Base-by-base conservation (phyloP, 2,888 invertebrate species). In the Dugesia japonica region DNA sequence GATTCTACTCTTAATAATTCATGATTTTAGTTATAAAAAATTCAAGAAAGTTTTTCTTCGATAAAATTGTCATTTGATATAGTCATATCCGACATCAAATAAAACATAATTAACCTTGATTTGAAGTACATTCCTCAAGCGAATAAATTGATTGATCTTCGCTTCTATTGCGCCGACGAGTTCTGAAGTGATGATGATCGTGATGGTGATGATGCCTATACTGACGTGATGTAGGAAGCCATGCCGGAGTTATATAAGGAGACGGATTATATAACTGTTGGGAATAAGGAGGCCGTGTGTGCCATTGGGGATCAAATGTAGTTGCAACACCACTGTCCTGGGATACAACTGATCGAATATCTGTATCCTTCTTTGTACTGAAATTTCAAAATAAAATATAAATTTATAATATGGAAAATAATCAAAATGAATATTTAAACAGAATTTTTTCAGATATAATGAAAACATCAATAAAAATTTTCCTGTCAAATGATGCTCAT, bases 291-390 rank as follows among this genome's bases (percentile, higher is more conserved):
- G 56, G 56, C 17, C 56, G 4, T 1, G 4, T 20, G 56, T 56
- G 56, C 56, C 56, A 56, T n/a, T 56, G 56, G 56, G 56, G 56
- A n/a, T 56, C 56, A 56, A 56, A 56, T n/a, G 56, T 56, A 7
- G 56, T 56, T 13, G 56, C 56, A 4, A 56, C 56, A 4, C 56
- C 56, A n/a, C 56, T 56, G 56, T 56, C 56, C 56, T 56, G 56
- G n/a, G 56, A 56, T 23, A 56, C 56, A 23, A 56, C 56, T 9
- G 56, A 56, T 23, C 56, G 56, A 4, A 56, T 56, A 56, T 56
- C 56, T 20, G 56, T 56, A n/a, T 56, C 56, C 17, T 23, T 56
- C 56, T 56, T 56, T 13, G 56, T 56, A 4, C 56, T 56, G 56
- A 31, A 31, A 7, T 31, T 31, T 31, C 7, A 31, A 31, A 31